phyloP scores from a whole-genome alignment of 92 coral and sea anemone genomes.

The Nematostella vectensis region DNA sequence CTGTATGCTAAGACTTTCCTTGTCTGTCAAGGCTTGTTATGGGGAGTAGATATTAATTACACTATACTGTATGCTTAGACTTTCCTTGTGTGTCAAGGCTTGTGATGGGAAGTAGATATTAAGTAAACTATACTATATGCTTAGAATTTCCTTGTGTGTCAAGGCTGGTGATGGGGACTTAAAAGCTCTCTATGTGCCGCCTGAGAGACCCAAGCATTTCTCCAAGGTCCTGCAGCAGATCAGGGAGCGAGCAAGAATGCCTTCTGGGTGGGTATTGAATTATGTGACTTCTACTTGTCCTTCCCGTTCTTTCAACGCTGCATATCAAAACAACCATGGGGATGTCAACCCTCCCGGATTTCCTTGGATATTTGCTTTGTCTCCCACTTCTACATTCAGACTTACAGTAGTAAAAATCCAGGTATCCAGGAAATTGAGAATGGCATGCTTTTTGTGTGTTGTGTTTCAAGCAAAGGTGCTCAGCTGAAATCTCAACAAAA shows the following conservation, averaged over 20 bases:
- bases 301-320: not conserved
- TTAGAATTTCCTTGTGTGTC: not conserved
- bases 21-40: not conserved
- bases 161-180: constrained; percentile 5
- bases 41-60: not conserved
- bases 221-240: constrained; percentile 69
- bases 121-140: too few species aligned
- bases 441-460: too few species aligned
- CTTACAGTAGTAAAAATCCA: too few species aligned
- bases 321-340: not conserved
- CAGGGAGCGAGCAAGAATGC: constrained; percentile 57
- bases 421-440: too few species aligned
- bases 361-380: too few species aligned
- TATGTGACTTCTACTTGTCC: not conserved
- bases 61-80: too few species aligned
- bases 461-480: too few species aligned
- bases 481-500: too few species aligned
- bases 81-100: not conserved
- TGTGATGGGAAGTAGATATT: not conserved
- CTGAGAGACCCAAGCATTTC: constrained; percentile 62
- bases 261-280: constrained; percentile 55
- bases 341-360: not conserved
- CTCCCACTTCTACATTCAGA: too few species aligned
- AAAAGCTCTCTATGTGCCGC: constrained; percentile 29
- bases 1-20: too few species aligned